Base-by-base conservation (phyloP, 2,113 vertebrate species). In the mouse (Mus musculus) region DNA sequence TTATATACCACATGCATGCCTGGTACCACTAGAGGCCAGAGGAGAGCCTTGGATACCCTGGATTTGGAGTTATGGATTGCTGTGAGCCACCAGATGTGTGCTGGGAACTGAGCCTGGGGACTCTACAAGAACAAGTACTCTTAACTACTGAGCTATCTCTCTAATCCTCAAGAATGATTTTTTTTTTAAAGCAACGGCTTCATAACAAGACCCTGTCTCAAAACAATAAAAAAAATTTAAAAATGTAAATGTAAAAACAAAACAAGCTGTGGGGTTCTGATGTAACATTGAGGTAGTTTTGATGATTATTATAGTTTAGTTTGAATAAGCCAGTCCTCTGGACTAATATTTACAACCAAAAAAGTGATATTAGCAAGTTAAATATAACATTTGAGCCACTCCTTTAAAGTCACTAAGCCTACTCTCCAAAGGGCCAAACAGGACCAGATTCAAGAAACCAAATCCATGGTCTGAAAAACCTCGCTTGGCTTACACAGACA, bases 301-400 rank as follows among this genome's bases (percentile, higher is more conserved):
- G 30, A 56, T 86, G n/a, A 89, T 36, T 65, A 84, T 85, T 54
- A 54, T 54, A 54, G 46, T 69, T 82, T 90, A 75, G 24, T 67
- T 19, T 93, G 26, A 88, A 63, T 42, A 93, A 90, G 49, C 19
- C 42, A 90, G 36, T 19, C 54, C 30, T 89, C 65, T 59, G 67
- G 73, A 89, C 36, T 39, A 69, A 95, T 89, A 93, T 42, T 93
- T 91, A 87, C 85, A 91, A 72, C 16, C 81, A 56, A 77, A 82
- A 54, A 78, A 89, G 20, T 95, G 78, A 91, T 65, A 75, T 76
- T 80, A 90, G 13, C n/a, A 89, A 94, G 85, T 92, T 94, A 96
- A 89, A 89, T 33, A 85, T 16, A 86, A 42, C 39, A 75, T 90
- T 69, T 81, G 54, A 22, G 71, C 36, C n/a, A 46, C 72, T 92